A percentile compares a stretch with the other conserved stretches of the same genome.
Evolutionary conservation across 2,888 invertebrate genomes (phyloP).

Genomic region (Helicoverpa assulta): DNA sequence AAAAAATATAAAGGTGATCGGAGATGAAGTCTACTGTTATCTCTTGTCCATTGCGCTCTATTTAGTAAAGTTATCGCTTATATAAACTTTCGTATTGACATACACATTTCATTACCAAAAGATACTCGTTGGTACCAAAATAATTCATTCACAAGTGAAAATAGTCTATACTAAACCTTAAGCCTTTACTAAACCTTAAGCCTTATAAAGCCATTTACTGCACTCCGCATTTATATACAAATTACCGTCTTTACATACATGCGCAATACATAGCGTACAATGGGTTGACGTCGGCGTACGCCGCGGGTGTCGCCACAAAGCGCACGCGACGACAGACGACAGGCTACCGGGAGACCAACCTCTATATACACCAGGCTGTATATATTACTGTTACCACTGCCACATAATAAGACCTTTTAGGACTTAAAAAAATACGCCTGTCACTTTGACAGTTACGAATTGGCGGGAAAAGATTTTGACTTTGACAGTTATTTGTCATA

Average conservation of each 20-base stretch:
- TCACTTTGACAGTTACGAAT: constrained; percentile 14
- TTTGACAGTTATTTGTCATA: constrained; percentile 18
- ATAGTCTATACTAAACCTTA: background rate
- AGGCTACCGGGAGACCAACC: constrained; percentile 45
- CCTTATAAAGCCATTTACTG: constrained; percentile 14
- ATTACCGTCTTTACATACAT: constrained; percentile 40
- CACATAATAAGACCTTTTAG: constrained; percentile 3
- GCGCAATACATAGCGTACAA: constrained; percentile 49
- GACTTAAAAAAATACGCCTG: background rate
- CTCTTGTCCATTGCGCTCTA: no score
- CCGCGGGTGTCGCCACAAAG: constrained; percentile 60
- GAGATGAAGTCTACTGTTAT: no score
- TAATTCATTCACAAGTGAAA: background rate
- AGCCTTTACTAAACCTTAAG: background rate
- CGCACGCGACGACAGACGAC: constrained; percentile 49
- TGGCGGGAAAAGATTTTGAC: constrained; percentile 9
- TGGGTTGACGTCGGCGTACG: constrained; percentile 50
- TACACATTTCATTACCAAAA: background rate
- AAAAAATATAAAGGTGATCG: no score
- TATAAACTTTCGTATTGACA: no score
- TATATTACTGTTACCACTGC: constrained; percentile 10
- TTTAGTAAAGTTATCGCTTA: no score
- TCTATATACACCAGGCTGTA: constrained; percentile 27
- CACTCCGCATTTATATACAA: constrained; percentile 43
- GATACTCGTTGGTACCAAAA: background rate